phyloP scores from a whole-genome alignment of 2,113 vertebrate species.

The Lota lota region DNA sequence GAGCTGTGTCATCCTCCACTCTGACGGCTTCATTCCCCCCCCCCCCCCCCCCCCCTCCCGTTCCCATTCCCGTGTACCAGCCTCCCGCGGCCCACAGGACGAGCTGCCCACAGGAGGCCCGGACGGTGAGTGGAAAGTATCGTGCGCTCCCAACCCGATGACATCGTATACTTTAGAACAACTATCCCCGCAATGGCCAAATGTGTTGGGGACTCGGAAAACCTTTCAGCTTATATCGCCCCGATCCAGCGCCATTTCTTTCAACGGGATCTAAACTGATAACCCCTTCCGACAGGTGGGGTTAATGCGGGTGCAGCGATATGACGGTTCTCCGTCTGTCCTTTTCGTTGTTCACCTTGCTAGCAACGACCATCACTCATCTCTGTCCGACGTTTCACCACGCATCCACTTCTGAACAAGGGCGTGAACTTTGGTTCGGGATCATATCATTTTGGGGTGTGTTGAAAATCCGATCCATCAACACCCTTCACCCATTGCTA shows the following conservation, averaged over 20 bases:
- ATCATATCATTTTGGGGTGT: too few relatives aligned
- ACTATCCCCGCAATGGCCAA: too few relatives aligned
- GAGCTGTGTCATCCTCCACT: slow-evolving; percentile 17
- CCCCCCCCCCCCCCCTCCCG: background rate
- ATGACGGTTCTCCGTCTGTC: slow-evolving; percentile 38
- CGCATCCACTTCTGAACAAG: slow-evolving; percentile 41
- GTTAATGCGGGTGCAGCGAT: slow-evolving; percentile 52
- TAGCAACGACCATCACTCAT: slow-evolving; percentile 55
- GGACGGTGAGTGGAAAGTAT: background rate
- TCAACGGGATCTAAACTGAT: slow-evolving; percentile 34
- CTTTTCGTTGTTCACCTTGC: slow-evolving; percentile 24
- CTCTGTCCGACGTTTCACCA: slow-evolving; percentile 29
- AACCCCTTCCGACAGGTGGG: slow-evolving; percentile 31
- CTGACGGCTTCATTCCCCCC: slow-evolving; percentile 21
- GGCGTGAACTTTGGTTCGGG: slow-evolving; percentile 32
- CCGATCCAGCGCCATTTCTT: too few relatives aligned
- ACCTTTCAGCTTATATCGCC: too few relatives aligned
- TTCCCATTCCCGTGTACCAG: background rate
- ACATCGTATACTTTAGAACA: too few relatives aligned
- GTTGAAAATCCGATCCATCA: too few relatives aligned
- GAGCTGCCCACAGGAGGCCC: slow-evolving; percentile 18
- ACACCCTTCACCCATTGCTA: too few relatives aligned
- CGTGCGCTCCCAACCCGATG: too few relatives aligned
- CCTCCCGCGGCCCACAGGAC: too few relatives aligned
- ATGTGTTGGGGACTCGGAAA: too few relatives aligned